phyloP scores from a whole-genome alignment of 2,888 invertebrate genomes.

The Chymomyza amoena region DNA sequence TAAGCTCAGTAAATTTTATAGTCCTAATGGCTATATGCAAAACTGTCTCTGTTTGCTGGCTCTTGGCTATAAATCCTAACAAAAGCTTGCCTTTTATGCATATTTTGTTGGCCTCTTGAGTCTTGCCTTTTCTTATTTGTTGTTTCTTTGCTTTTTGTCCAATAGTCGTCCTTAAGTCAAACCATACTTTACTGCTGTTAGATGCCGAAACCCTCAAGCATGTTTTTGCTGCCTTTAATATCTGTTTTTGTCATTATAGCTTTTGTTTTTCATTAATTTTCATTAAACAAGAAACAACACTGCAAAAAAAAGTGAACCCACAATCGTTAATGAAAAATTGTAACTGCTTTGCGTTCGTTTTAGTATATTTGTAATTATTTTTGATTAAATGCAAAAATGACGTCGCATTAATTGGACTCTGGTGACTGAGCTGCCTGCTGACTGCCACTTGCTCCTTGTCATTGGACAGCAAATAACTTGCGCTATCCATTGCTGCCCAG shows the following conservation, averaged over 20 bases:
- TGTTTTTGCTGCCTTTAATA: neutral
- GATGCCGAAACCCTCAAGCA: neutral
- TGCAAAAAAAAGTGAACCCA: neutral
- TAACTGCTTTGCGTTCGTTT: constrained; percentile 10
- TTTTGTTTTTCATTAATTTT: constrained; percentile 55
- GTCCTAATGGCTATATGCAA: no score
- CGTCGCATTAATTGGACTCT: constrained; percentile 24
- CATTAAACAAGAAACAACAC: constrained; percentile 44
- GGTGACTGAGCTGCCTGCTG: constrained; percentile 4
- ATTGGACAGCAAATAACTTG: constrained; percentile 37
- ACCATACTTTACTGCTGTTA: neutral
- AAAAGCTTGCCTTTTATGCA: no score
- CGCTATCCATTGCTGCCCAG: constrained; percentile 7
- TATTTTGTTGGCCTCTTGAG: no score
- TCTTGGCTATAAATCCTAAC: no score
- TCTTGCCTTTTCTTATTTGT: neutral
- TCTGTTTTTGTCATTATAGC: constrained; percentile 14
- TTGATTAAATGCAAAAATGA: constrained; percentile 56
- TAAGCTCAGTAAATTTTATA: no score
- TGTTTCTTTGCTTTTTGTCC: neutral
- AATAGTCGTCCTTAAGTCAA: neutral
- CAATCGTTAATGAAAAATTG: neutral
- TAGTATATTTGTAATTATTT: constrained; percentile 62
- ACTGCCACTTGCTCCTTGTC: neutral
- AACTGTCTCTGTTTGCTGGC: no score